Conservation (phyloP, 2,888 invertebrate species). For the Globia sparganii region DNA sequence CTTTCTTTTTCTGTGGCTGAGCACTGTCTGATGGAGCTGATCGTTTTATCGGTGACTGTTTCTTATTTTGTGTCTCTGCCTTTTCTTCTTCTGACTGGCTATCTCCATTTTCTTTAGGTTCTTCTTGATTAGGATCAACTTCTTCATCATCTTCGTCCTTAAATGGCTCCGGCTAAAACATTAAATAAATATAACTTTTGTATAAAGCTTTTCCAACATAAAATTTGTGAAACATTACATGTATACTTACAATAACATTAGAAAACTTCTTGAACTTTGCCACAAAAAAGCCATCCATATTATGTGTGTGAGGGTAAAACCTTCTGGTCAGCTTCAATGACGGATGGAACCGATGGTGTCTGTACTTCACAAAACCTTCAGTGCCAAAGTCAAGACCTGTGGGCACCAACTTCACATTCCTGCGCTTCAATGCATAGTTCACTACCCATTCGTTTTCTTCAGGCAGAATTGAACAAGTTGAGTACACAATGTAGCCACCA, state of each 20-base stretch:
- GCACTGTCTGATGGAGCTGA: constrained; percentile 68
- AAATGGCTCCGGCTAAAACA: constrained; percentile 84
- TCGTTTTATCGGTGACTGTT: constrained; percentile 74
- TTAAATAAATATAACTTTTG: constrained; percentile 17
- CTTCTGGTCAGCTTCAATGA: constrained; percentile 96
- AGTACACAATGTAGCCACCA: constrained; percentile 99
- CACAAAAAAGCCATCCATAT: constrained; percentile 99
- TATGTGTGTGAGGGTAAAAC: constrained; percentile 99
- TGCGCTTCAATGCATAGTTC: constrained; percentile 97
- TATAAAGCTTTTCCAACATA: background rate
- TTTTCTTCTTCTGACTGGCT: constrained; percentile 69
- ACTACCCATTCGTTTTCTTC: constrained; percentile 99
- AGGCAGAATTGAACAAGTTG: constrained; percentile 99
- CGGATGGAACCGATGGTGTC: constrained; percentile 96
- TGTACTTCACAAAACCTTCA: constrained; percentile 97
- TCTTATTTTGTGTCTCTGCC: constrained; percentile 56
- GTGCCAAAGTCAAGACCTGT: constrained; percentile 98
- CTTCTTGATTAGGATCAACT: constrained; percentile 65
- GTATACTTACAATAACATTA: constrained; percentile 91
- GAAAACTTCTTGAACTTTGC: constrained; percentile 99
- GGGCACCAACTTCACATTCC: constrained; percentile 97
- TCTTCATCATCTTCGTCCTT: constrained; percentile 86
- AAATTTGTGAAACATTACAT: background rate
- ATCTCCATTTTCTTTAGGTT: constrained; percentile 77
- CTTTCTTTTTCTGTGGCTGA: constrained; percentile 79